Base-by-base conservation (phyloP, 2,888 invertebrate genomes). In the Atethmia centrago region DNA sequence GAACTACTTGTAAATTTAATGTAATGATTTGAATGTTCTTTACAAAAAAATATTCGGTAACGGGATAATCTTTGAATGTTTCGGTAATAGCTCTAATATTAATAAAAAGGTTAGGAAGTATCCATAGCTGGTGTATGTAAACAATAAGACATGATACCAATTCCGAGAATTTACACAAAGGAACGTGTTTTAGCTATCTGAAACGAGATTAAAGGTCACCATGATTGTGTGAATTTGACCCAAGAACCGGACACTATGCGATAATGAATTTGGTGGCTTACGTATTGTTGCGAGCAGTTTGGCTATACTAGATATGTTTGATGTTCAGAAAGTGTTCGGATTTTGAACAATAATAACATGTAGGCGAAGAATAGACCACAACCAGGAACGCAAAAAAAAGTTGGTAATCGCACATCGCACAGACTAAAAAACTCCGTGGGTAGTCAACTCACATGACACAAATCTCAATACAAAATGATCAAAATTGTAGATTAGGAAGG, bases 191-290 rank as follows among this genome's bases (percentile, higher is more conserved):
- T 90, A 92, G 90, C 90, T 95, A 95, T 94, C 94, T 93, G 90
- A 93, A 94, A 92, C 88, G 89, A 93, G 94, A 95, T 93, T 94
- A 95, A 93, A 95, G 95, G 94, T 94, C 93, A 88, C 89, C 75
- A 87, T 92, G 94, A 95, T 95, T 94, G 95, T 93, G 90, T 94
- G 92, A 95, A 93, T 92, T 93, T 93, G 94, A 95, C 94, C 95
- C 89, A 87, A 91, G 90, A 93, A 94, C 95, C 95, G 95, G 95
- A 95, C 93, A 90, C 90, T 90, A 79, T 64, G 77, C 77, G 93
- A 94, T 94, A 94, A 88, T 85, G 82, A 91, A 92, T 92, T 92
- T 90, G 89, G 92, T 89, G 90, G 90, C 84, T 85, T 87, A 75
- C 42, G 56, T 68, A 58, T 70, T 55, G 80, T 40, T 40, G 9